Conservation (phyloP, 2,797 vertebrate genomes). For the Neoniphon sammara region DNA sequence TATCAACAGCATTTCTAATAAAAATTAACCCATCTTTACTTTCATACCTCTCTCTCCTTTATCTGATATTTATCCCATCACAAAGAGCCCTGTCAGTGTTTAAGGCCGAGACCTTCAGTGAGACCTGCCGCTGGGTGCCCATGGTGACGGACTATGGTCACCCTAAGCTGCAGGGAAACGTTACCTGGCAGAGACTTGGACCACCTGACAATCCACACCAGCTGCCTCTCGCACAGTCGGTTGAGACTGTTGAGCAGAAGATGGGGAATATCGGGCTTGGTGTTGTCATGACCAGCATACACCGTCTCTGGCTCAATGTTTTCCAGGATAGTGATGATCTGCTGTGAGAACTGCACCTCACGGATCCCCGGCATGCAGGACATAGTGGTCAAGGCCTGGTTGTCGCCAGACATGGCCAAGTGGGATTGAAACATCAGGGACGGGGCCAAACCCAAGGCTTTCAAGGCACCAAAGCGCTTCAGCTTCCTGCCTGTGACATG, state of each 20-base stretch:
- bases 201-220: slow-evolving; percentile 97
- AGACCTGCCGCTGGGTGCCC: slow-evolving; percentile 32
- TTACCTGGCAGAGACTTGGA: slow-evolving; percentile 98
- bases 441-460: slow-evolving; percentile 86
- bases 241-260: slow-evolving; percentile 94
- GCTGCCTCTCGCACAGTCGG: slow-evolving; percentile 93
- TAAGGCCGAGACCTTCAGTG: slow-evolving; percentile 32
- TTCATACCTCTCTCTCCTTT: neutral
- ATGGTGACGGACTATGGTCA: slow-evolving; percentile 46
- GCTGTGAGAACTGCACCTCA: slow-evolving; percentile 88
- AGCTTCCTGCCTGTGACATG: slow-evolving; percentile 90
- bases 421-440: slow-evolving; percentile 81
- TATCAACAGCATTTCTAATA: neutral
- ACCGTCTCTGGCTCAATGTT: slow-evolving; percentile 94
- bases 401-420: slow-evolving; percentile 71
- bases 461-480: slow-evolving; percentile 93
- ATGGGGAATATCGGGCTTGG: slow-evolving; percentile 88
- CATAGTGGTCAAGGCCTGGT: slow-evolving; percentile 82
- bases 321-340: slow-evolving; percentile 90
- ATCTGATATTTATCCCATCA: neutral
- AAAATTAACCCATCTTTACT: neutral
- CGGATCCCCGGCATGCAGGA: slow-evolving; percentile 85
- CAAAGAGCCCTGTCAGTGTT: neutral
- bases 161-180: slow-evolving; percentile 43
- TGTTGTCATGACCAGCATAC: slow-evolving; percentile 90